A percentile compares a stretch with the other conserved stretches of the same genome.
Evolutionary conservation across 1,140 invertebrate species (phyloP).

Genomic region (Anagrus nilaparvatae): DNA sequence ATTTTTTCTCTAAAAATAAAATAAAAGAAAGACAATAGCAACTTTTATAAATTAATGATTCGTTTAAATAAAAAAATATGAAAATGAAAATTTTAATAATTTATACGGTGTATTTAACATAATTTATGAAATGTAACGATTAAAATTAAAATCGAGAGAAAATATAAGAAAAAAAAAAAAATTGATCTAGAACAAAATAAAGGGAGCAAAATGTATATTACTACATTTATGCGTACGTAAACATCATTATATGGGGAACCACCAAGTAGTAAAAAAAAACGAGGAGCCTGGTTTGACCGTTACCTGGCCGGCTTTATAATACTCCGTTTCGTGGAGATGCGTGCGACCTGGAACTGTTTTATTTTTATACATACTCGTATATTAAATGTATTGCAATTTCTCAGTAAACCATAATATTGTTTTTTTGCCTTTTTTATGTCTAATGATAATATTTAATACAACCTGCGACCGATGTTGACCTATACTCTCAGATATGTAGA

Average conservation of each 20-base stretch:
- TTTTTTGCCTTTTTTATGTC: neutral
- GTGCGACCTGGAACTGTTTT: constrained; percentile 21
- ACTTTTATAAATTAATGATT: too few species aligned
- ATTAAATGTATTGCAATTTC: constrained; percentile 19
- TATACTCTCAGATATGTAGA: too few species aligned
- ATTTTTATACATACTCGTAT: constrained; percentile 20
- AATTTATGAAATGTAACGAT: too few species aligned
- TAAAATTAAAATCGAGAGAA: too few species aligned
- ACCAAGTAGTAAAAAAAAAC: constrained; percentile 18
- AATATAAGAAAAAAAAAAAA: too few species aligned
- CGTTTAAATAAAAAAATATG: too few species aligned
- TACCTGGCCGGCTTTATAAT: constrained; percentile 32
- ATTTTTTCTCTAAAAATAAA: too few species aligned
- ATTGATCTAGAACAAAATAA: too few species aligned
- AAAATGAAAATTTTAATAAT: too few species aligned
- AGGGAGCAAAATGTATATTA: neutral
- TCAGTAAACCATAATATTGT: constrained; percentile 2
- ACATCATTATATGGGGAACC: constrained; percentile 21
- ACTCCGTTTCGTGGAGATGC: constrained; percentile 23
- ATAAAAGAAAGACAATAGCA: too few species aligned
- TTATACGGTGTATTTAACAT: too few species aligned
- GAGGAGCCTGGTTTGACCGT: constrained; percentile 22
- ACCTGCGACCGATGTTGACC: neutral
- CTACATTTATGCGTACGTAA: neutral
- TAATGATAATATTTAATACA: neutral